A percentile compares a stretch with the other conserved stretches of the same genome.
Evolutionary conservation across 2,888 invertebrate genomes (phyloP).

Genomic region (Caenorhabditis doughertyi): DNA sequence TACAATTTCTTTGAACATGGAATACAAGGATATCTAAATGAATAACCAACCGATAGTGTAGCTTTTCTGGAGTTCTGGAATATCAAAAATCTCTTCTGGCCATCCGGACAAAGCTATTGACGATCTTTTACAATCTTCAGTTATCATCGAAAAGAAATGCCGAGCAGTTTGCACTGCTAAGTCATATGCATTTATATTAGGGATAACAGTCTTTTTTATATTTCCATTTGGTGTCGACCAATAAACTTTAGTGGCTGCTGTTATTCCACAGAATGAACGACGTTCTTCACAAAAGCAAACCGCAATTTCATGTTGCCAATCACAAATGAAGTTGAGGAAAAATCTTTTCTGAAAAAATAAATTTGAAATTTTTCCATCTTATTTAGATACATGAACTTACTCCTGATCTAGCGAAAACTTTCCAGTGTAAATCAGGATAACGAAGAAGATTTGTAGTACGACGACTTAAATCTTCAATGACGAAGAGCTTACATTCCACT

Average conservation of each 20-base stretch:
- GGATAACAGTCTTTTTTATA: constrained; percentile 37
- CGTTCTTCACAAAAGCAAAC: constrained; percentile 45
- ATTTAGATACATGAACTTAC: neutral
- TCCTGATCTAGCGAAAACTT: constrained; percentile 12
- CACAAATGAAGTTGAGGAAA: constrained; percentile 46
- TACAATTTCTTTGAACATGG: neutral
- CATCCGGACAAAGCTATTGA: constrained; percentile 41
- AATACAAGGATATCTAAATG: neutral
- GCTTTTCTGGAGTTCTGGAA: constrained; percentile 40
- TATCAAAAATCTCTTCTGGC: constrained; percentile 43
- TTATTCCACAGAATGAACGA: constrained; percentile 15
- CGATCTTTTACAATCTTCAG: constrained; percentile 34
- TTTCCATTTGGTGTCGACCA: constrained; percentile 33
- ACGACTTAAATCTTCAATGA: constrained; percentile 36
- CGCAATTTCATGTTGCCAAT: constrained; percentile 47
- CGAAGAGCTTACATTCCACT: constrained; percentile 43
- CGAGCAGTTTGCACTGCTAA: constrained; percentile 27
- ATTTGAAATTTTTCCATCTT: neutral
- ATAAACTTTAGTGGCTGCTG: constrained; percentile 24
- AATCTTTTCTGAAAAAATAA: constrained; percentile 19
- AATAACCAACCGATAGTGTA: constrained; percentile 15
- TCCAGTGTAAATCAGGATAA: constrained; percentile 37
- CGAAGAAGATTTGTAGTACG: constrained; percentile 25
- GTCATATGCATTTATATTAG: constrained; percentile 13
- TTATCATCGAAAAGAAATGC: constrained; percentile 35